phyloP scores from a whole-genome alignment of 1,140 invertebrate species.

The Camponotus vicinus region DNA sequence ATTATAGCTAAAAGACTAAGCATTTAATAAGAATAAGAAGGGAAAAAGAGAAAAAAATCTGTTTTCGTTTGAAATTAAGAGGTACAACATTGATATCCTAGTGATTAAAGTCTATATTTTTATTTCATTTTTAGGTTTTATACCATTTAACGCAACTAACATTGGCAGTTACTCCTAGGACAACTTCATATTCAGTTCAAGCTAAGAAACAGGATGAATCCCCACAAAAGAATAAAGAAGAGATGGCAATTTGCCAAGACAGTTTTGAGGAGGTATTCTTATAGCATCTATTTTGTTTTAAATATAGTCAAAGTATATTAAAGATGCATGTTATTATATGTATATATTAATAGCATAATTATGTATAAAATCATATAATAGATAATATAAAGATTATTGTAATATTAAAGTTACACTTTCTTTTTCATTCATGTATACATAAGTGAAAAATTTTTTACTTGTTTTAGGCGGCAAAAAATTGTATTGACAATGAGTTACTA shows the following conservation, averaged over 20 bases:
- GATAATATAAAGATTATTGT: neutral
- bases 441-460: neutral
- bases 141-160: slow-evolving; percentile 84
- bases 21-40: no score
- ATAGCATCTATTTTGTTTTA: slow-evolving; percentile 12
- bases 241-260: slow-evolving; percentile 72
- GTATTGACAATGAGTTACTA: slow-evolving; percentile 71
- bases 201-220: slow-evolving; percentile 72
- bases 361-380: neutral
- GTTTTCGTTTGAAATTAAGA: neutral
- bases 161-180: slow-evolving; percentile 80
- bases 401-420: neutral
- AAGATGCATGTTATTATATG: neutral
- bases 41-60: no score
- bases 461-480: slow-evolving; percentile 81
- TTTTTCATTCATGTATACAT: neutral
- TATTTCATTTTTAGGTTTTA: slow-evolving; percentile 79
- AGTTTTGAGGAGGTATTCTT: slow-evolving; percentile 78
- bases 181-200: slow-evolving; percentile 73
- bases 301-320: neutral
- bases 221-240: slow-evolving; percentile 65
- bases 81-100: slow-evolving; percentile 13
- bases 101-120: slow-evolving; percentile 44
- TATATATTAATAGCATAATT: neutral
- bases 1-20: neutral